phyloP scores from a whole-genome alignment of 2,113 vertebrate species.

The Sprattus sprattus region DNA sequence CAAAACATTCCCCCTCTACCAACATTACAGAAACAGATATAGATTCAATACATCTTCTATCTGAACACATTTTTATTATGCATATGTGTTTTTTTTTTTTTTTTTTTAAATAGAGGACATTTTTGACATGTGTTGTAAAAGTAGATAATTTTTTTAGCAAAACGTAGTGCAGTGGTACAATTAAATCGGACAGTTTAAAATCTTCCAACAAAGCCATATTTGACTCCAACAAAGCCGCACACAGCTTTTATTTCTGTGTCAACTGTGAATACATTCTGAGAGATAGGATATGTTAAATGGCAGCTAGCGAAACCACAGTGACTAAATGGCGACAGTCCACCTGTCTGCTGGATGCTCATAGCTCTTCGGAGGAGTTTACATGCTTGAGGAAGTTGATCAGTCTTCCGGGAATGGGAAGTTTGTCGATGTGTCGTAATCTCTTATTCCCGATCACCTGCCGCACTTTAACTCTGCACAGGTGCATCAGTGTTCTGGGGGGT shows the following conservation, averaged over 20 bases:
- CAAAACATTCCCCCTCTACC: not conserved
- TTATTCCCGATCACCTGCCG: slow-evolving; percentile 71
- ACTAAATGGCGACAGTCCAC: not conserved
- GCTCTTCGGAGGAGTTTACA: slow-evolving; percentile 42
- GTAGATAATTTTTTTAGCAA: not conserved
- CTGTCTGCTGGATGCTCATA: not conserved
- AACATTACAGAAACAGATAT: not conserved
- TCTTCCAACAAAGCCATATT: not conserved
- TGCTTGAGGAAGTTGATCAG: slow-evolving; percentile 78
- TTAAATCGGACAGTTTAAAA: not conserved
- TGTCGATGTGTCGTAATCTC: slow-evolving; percentile 73
- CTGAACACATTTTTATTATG: too few species aligned
- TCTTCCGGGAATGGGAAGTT: slow-evolving; percentile 73
- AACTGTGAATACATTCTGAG: not conserved
- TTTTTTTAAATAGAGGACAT: not conserved
- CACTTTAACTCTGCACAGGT: slow-evolving; percentile 79
- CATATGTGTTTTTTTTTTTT: too few species aligned
- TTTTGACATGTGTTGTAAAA: not conserved
- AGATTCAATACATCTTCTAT: not conserved
- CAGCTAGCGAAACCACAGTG: not conserved
- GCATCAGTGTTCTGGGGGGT: slow-evolving; percentile 76
- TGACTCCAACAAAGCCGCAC: not conserved
- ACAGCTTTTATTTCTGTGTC: not conserved
- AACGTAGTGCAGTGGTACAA: too few species aligned
- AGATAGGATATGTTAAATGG: not conserved